Base-by-base conservation (phyloP, 2,888 invertebrate species). In the Augiades crinisus region DNA sequence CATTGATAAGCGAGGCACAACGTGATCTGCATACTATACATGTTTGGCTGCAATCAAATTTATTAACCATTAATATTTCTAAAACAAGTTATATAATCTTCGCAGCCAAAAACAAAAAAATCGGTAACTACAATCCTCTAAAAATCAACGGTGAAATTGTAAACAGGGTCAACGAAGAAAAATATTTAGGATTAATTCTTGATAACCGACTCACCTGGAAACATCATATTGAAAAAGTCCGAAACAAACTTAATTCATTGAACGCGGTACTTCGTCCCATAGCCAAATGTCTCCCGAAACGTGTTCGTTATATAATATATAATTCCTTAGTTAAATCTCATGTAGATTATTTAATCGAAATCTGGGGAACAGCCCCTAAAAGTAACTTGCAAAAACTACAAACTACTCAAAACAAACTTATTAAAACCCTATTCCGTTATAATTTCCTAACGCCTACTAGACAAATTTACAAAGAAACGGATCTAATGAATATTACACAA, bases 251-350 rank as follows among this genome's bases (percentile, higher is more conserved):
- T 8, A 24, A 13, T 14, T 30, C 51, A 12, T 4, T 55, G 12
- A 41, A 36, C 0, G 51, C 51, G 16, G 8, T 37, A 0, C 24
- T 55, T n/a, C 45, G 21, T 17, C 16, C 31, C 3, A 45, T 49
- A n/a, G 38, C 37, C 2, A 36, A 33, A 8, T 49, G 45, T 36
- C 33, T 55, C 12, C 52, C 55, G 16, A 17, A 31, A 12, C 10
- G 30, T 5, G 7, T 55, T 31, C 51, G 47, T 13, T 47, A 34
- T 38, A 55, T 38, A 2, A 55, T 55, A 6, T 53, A 52, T 13
- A 55, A 49, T 21, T 40, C n/a, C 2, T 33, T 57, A 10, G 41
- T 52, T 2, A 54, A 57, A 31, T 47, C 56, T 12, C 44, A 57
- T 8, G n/a, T 54, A 6, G 31, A 5, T n/a, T n/a, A n/a, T n/a